Evolutionary conservation across 2,888 invertebrate species (phyloP).

Genomic region (Neocrepidodera transversa): DNA sequence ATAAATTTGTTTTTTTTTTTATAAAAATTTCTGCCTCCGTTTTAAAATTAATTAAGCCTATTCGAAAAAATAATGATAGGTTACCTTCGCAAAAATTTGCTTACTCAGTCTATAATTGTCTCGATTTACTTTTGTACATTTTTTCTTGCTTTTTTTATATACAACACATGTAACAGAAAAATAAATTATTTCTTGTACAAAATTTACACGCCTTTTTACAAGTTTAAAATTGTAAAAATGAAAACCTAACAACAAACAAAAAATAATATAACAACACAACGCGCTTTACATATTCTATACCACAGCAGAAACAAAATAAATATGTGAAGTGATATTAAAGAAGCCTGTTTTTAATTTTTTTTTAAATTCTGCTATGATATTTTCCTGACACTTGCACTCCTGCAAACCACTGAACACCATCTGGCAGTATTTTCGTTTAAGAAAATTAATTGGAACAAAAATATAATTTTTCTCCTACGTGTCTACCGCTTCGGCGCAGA

Average conservation of each 20-base stretch:
- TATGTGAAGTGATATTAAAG: not conserved
- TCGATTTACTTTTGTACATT: conserved; percentile 47
- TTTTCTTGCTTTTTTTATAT: conserved; percentile 28
- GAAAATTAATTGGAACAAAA: conserved; percentile 10
- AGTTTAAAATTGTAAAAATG: conserved; percentile 41
- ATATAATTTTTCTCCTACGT: no score
- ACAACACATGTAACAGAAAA: conserved; percentile 41
- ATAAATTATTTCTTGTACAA: conserved; percentile 50
- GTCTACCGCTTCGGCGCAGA: conserved; percentile 35
- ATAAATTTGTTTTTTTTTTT: no score
- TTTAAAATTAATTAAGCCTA: not conserved
- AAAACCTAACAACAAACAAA: conserved; percentile 45
- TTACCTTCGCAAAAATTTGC: conserved; percentile 40
- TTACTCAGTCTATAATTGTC: conserved; percentile 52
- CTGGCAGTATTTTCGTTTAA: conserved; percentile 41
- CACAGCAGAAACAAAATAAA: not conserved
- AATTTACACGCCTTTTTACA: conserved; percentile 47
- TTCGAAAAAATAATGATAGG: conserved; percentile 38
- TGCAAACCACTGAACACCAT: conserved; percentile 46
- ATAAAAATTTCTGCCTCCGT: conserved; percentile 15
- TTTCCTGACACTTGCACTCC: conserved; percentile 18
- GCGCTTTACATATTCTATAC: conserved; percentile 11
- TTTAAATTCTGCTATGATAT: not conserved
- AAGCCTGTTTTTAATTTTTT: not conserved
- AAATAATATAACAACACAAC: conserved; percentile 39